phyloP scores from a whole-genome alignment of 2,113 vertebrate genomes.

The Mus spicilegus region DNA sequence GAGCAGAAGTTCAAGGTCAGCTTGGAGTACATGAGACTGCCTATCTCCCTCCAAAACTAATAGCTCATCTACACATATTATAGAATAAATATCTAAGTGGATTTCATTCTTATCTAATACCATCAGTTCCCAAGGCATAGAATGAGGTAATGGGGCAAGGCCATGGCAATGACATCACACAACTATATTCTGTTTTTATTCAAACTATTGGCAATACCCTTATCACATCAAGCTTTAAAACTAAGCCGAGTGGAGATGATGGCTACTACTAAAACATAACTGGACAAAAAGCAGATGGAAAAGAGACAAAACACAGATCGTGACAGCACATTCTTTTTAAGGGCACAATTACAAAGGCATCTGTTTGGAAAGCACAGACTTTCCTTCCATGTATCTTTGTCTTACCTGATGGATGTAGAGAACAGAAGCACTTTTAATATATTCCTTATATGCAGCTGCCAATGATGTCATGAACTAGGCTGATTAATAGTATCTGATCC shows the following conservation, averaged over 20 bases:
- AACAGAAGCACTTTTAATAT: constrained; percentile 45
- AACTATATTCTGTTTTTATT: constrained; percentile 60
- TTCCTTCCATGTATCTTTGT: constrained; percentile 44
- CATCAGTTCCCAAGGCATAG: neutral
- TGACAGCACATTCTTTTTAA: constrained; percentile 42
- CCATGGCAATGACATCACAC: constrained; percentile 38
- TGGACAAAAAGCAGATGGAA: constrained; percentile 72
- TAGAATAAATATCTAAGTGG: constrained; percentile 8
- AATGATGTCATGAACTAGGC: constrained; percentile 67
- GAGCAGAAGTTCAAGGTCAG: neutral
- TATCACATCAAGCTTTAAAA: constrained; percentile 14
- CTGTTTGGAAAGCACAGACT: constrained; percentile 60
- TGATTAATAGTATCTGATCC: constrained; percentile 64
- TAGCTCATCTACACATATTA: neutral
- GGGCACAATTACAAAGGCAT: constrained; percentile 67
- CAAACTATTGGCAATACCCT: constrained; percentile 38
- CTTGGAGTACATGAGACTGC: neutral
- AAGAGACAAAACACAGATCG: constrained; percentile 56
- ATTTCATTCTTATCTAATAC: constrained; percentile 39
- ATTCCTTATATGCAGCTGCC: constrained; percentile 56
- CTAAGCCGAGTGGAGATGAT: neutral
- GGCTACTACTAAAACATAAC: constrained; percentile 5
- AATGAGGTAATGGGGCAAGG: neutral
- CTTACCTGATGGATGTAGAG: constrained; percentile 60
- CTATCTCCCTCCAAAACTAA: neutral